A percentile compares a stretch with the other conserved stretches of the same genome.
Conservation (phyloP, 1,140 invertebrate genomes). For the Marisa cornuarietis region DNA sequence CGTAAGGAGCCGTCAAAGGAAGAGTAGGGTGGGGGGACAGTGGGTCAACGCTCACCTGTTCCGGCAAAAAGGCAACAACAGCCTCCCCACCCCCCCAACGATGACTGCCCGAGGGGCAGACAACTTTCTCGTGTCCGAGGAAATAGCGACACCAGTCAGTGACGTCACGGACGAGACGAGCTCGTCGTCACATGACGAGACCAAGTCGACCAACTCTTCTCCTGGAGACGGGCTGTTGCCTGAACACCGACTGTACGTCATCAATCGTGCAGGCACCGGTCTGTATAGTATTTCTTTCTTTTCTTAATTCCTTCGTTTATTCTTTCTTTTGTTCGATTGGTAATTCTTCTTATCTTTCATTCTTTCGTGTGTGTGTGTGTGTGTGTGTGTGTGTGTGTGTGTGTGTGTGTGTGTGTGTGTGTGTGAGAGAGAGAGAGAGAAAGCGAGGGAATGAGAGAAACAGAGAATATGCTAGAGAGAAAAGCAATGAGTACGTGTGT, state of each 20-base stretch:
- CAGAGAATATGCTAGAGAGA: too few species aligned
- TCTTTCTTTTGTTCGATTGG: too few species aligned
- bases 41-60: too few species aligned
- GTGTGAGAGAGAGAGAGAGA: background rate
- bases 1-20: too few species aligned
- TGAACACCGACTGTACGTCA: constrained; percentile 46
- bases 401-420: too few species aligned
- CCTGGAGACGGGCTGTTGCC: background rate
- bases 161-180: constrained; percentile 24
- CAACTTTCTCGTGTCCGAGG: constrained; percentile 10
- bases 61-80: background rate
- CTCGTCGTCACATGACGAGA: constrained; percentile 21
- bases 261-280: constrained; percentile 41
- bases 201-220: background rate
- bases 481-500: too few species aligned
- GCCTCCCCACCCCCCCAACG: too few species aligned
- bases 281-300: background rate
- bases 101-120: constrained; percentile 3
- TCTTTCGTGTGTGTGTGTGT: too few species aligned
- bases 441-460: too few species aligned
- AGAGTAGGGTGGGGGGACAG: too few species aligned
- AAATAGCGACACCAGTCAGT: constrained; percentile 16
- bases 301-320: too few species aligned
- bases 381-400: too few species aligned
- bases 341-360: background rate